Base-by-base conservation (phyloP, 2,888 invertebrate species). In the Philonicus albiceps region DNA sequence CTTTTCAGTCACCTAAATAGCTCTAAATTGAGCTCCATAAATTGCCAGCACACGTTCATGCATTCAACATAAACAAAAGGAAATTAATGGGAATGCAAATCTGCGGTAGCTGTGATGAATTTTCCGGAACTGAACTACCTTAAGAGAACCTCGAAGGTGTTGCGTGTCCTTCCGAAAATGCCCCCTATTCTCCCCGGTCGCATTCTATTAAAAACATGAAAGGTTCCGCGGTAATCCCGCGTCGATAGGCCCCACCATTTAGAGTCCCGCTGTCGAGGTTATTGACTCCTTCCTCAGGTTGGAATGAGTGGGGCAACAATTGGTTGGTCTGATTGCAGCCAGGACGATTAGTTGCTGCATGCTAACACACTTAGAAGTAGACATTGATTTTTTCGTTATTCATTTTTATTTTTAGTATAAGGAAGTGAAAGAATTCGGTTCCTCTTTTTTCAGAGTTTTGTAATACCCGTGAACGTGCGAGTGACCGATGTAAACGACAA, bases 401-500 rank as follows among this genome's bases (percentile, higher is more conserved):
- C n/a, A n/a, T 8, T n/a, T 83, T 31, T 19, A 30, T 83, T 49
- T 43, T 49, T 22, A 11, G 64, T 64, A 13, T 0, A 8, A 64
- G 64, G 64, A 11, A 64, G 27, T 64, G 8, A 64, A 64, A 8
- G 34, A 31, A 40, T 34, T n/a, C 19, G 13, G 34, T 43, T 64
- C 1, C 13, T 16, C 74, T 87, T 88, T 74, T 87, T 88, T 72
- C 89, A 91, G 91, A 92, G 92, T 87, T 92, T 92, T 88, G 91
- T 92, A 11, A 90, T 92, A 43, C 93, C 92, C 11, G 93, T 92
- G 19, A 92, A 92, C 89, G 91, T 92, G 84, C 94, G 97, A 89
- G 97, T 98, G 87, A 97, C 96, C 89, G 98, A 98, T 92, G 97
- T 96, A 88, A 98, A 98, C 91, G 98, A 98, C 93, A 97, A 98